Base-by-base conservation (phyloP, 1,140 invertebrate genomes). In the Drosophila virilis region DNA sequence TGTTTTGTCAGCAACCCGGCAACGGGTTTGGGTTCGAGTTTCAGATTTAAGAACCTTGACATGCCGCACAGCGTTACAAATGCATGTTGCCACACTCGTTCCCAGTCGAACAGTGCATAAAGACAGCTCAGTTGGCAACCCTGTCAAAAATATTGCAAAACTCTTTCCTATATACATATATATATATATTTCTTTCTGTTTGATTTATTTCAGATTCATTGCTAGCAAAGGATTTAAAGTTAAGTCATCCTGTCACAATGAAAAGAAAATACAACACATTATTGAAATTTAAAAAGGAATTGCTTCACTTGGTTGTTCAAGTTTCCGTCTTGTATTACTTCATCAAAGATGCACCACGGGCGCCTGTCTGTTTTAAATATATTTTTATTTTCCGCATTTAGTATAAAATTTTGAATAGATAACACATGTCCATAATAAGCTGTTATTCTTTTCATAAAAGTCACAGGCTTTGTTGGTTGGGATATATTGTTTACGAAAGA, bases 31-130 rank as follows among this genome's bases (percentile, higher is more conserved):
- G 22, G 48, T 45, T 59, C 22, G 22, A 28, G 22, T 28, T 28
- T 28, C 22, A 28, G 61, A 59, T 74, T 68, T 54, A 50, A 67
- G 60, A 77, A 66, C 82, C 82, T 86, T 85, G 82, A 85, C 83
- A 85, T 76, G 83, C 75, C 55, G 45, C 55, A 45, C 33, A 38
- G 15, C 32, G 61, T 65, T 76, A 61, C 42, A 42, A 59, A 32
- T 45, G 42, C 54, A 46, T 46, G 2, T 59, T 62, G 46, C n/a
- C 55, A 58, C 40, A 42, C 54, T 32, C 22, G 45, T 22, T 13
- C 46, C 12, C 66, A 46, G 40, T 72, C 15, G 43, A 42, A 15
- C 42, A 61, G 58, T 42, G 54, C 66, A 78, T 69, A n/a, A 67
- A 72, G 59, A 50, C 67, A 42, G 64, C 64, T 76, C 72, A 54